These are phyloP conservation scores for Notolabrus celidotus DNA, from an alignment of 2,797 vertebrate genomes.

Conservation along the genomic window DNA sequence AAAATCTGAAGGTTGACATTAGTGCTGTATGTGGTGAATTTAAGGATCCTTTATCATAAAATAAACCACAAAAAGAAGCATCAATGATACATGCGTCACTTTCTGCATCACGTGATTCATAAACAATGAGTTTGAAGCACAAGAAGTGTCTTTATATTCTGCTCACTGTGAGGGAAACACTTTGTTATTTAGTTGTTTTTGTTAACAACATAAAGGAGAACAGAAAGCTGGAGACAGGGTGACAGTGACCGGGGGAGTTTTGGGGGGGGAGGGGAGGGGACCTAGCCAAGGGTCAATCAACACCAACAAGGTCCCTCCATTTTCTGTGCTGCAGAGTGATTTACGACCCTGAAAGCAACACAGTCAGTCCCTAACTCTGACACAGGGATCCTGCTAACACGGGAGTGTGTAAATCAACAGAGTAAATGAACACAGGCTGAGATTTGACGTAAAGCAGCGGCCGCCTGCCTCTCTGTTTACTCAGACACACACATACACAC, in stretches of 20 bases:
- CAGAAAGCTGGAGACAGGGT: neutral
- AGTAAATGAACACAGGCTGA: constrained; percentile 67
- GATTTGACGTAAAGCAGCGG: constrained; percentile 56
- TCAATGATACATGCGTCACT: no score
- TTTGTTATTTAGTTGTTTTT: neutral
- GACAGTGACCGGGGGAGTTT: neutral
- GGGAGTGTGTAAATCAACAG: constrained; percentile 79
- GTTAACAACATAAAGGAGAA: neutral
- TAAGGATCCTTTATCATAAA: no score
- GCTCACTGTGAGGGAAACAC: no score
- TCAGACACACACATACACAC: constrained; percentile 37
- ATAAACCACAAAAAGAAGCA: no score
- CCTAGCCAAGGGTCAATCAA: constrained; percentile 30
- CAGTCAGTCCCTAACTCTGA: constrained; percentile 59
- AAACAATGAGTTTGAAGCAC: neutral
- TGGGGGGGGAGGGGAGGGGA: constrained; percentile 7
- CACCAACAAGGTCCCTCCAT: constrained; percentile 25
- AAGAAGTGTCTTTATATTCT: neutral
- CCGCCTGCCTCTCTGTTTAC: constrained; percentile 64
- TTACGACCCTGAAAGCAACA: constrained; percentile 59
- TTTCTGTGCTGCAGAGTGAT: constrained; percentile 45
- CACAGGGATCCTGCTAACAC: constrained; percentile 53
- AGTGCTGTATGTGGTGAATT: no score
- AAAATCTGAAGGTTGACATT: no score
- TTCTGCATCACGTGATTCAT: no score